Evolutionary conservation across 1,140 invertebrate species (phyloP), one percentile per base, ranked within the genome.

Genomic region (Danaus plexippus): DNA sequence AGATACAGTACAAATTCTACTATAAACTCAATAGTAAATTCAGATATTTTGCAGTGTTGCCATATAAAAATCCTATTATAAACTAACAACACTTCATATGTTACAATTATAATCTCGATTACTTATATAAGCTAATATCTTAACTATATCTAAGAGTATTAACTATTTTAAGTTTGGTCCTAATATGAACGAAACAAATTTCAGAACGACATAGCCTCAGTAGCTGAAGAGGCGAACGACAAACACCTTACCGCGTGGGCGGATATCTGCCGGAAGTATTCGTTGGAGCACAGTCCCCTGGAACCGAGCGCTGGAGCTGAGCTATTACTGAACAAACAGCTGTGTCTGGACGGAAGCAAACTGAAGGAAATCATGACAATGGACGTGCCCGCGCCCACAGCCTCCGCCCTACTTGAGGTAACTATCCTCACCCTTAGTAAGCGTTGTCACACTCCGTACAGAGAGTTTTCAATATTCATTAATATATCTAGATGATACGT

Each of bases 161-260:
- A 15, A 15, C 3, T 3, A 15, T 3, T 15, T 15, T 15, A 15
- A 15, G 15, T 15, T 15, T 15, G 3, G 3, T 15, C 15, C 15
- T 15, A 1, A 15, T 15, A 15, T 15, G 15, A 15, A 15, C 15
- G 15, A 15, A 15, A 8, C 22, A 4, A 32, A 11, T 54, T 52
- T 10, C 67, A 93, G 92, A 87, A 86, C 15, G 93, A 94, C 82
- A 88, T 95, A 82, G 89, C 88, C n/a, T 89, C 89, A 15, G 91
- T 96, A 22, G 93, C 95, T 0, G 94, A 96, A 62, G 95, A 97
- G 68, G 94, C 95, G 0, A 97, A 97, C 84, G 96, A 97, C 76
- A 96, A 96, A 77, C 96, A 97, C 81, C 90, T 97, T 87, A 90
- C 90, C 1, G 95, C 95, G 9, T 98, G 96, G 96, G 95, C 95